Base-by-base conservation (phyloP, 2,888 invertebrate species). In the Nematopogon swammerdamellus region DNA sequence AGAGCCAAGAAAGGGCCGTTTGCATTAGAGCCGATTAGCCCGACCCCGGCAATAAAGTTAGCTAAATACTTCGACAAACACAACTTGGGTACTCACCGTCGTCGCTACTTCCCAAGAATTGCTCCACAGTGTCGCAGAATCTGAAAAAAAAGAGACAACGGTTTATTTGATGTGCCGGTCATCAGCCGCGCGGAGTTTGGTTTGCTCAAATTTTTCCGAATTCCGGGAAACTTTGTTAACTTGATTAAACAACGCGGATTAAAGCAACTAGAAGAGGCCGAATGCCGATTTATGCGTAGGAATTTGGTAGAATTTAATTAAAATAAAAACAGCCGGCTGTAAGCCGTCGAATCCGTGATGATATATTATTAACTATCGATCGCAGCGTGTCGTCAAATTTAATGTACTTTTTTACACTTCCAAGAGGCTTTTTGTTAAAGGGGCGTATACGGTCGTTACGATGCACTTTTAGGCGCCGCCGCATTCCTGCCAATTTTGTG, bases 381-480 rank as follows among this genome's bases (percentile, higher is more conserved):
- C 79, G 59, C 79, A 77, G 79, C 77, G 67, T 79, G 79, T 76
- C 73, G 79, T 69, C 79, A 63, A 68, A 65, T 69, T 68, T 74
- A 77, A 79, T 77, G 74, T 76, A 76, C 72, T 79, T 79, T 76
- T 79, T 79, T 79, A 79, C 79, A 79, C 79, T 74, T 76, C 49
- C 69, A 72, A 76, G 75, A 74, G 72, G 70, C 76, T 70, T 63
- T 70, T 63, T 68, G 67, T 19, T 61, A 67, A 59, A 74, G 72
- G 71, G 76, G 75, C 73, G 77, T 72, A 60, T 60, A 8, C 36
- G 60, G 63, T 64, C 63, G 70, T 75, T 72, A 76, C 72, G 67
- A 75, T 73, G 70, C 72, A 62, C 67, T 72, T 76, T 69, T 75
- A 70, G 73, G 65, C 60, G 61, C 50, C 59, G 59, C 59, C 63